Conservation (phyloP, 2,888 invertebrate species). For the Acrocera orbiculus region DNA sequence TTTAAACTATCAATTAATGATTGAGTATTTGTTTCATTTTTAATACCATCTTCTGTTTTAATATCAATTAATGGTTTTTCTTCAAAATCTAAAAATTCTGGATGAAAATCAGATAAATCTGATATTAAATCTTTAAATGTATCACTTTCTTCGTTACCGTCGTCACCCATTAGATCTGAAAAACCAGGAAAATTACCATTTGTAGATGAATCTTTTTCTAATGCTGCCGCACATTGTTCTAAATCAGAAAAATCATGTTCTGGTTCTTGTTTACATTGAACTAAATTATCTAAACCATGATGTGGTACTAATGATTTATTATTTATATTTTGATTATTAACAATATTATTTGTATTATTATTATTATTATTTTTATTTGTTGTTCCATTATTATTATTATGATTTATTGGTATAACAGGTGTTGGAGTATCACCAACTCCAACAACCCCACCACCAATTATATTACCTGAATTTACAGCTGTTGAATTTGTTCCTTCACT, state of each 20-base stretch:
- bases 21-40: conserved; percentile 29
- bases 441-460: conserved; percentile 17
- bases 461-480: conserved; percentile 16
- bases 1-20: conserved; percentile 29
- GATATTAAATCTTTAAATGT: conserved; percentile 75
- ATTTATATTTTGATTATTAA: conserved; percentile 33
- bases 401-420: conserved; percentile 6
- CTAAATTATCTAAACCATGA: conserved; percentile 42
- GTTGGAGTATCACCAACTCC: conserved; percentile 9
- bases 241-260: conserved; percentile 76
- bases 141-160: conserved; percentile 61
- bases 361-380: conserved; percentile 9
- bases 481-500: conserved; percentile 22
- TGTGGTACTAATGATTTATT: conserved; percentile 32
- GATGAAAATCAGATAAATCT: conserved; percentile 65
- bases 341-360: conserved; percentile 17
- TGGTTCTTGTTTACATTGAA: conserved; percentile 72
- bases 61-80: conserved; percentile 30
- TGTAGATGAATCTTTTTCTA: conserved; percentile 65
- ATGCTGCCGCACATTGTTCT: conserved; percentile 65
- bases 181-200: conserved; percentile 60
- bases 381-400: conserved; percentile 5
- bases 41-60: conserved; percentile 31
- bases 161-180: conserved; percentile 67
- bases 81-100: conserved; percentile 74